phyloP scores from a whole-genome alignment of 2,797 vertebrate genomes.

The Denticeps clupeoides region DNA sequence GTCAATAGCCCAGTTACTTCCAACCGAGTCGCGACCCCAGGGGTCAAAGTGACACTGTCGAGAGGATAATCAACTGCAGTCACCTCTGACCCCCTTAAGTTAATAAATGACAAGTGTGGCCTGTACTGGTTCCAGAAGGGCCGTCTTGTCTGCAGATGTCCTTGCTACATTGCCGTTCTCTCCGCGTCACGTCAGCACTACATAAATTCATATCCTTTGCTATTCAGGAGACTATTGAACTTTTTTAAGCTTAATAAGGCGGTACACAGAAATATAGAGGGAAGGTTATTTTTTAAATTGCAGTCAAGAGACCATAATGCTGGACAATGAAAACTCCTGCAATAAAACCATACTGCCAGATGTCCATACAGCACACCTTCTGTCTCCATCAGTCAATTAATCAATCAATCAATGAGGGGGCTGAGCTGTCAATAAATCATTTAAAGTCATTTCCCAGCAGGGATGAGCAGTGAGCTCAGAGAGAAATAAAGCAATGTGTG shows the following conservation, averaged over 20 bases:
- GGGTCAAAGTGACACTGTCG: constrained; percentile 35
- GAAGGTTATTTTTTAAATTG: too few relatives aligned
- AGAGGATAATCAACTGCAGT: constrained; percentile 36
- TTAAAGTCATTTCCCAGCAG: not conserved
- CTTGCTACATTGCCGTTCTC: too few relatives aligned
- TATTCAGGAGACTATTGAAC: too few relatives aligned
- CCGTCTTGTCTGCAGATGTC: not conserved
- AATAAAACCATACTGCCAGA: constrained; percentile 23
- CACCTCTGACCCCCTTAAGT: constrained; percentile 33
- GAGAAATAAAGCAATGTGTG: not conserved
- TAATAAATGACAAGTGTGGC: constrained; percentile 36
- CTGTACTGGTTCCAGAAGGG: constrained; percentile 11
- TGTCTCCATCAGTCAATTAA: not conserved
- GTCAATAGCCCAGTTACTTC: constrained; percentile 26
- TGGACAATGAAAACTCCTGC: not conserved
- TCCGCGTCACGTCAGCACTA: too few relatives aligned
- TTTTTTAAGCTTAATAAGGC: too few relatives aligned
- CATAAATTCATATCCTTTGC: too few relatives aligned
- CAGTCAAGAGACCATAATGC: not conserved
- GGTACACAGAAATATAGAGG: too few relatives aligned
- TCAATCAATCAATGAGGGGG: constrained; percentile 24
- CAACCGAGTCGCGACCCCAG: constrained; percentile 27
- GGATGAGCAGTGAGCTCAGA: not conserved
- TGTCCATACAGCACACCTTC: constrained; percentile 19
- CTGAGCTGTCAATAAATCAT: not conserved